Conservation (phyloP, 2,888 invertebrate species). For the Lepidochrysops patricia region DNA sequence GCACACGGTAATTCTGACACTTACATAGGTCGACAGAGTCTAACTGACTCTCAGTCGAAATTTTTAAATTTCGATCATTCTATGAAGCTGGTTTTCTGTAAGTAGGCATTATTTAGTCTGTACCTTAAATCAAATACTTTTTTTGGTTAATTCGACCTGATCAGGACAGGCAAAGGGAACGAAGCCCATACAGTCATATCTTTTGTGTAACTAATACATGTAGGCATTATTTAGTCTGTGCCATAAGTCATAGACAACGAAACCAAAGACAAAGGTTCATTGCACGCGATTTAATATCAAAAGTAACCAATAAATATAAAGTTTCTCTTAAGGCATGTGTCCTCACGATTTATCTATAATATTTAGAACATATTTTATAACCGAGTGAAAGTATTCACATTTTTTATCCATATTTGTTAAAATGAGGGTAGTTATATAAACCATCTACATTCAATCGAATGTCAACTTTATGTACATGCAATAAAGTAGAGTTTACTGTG, state of each 20-base stretch:
- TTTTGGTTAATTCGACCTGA: no score
- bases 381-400: constrained; percentile 3
- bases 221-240: no score
- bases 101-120: no score
- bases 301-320: background rate
- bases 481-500: background rate
- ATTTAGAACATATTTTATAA: constrained; percentile 1
- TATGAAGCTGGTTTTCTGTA: no score
- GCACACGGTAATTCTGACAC: no score
- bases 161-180: no score
- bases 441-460: background rate
- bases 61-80: no score
- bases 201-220: no score
- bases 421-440: background rate
- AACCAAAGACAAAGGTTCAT: background rate
- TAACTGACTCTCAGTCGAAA: no score
- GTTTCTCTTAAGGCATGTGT: background rate
- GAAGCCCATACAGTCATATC: no score
- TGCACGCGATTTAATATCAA: background rate
- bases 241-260: background rate
- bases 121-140: no score
- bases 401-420: constrained; percentile 5
- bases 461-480: background rate
- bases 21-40: no score
- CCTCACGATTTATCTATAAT: background rate